Base-by-base conservation (phyloP, 2,113 vertebrate genomes). In the Lepus americanus region DNA sequence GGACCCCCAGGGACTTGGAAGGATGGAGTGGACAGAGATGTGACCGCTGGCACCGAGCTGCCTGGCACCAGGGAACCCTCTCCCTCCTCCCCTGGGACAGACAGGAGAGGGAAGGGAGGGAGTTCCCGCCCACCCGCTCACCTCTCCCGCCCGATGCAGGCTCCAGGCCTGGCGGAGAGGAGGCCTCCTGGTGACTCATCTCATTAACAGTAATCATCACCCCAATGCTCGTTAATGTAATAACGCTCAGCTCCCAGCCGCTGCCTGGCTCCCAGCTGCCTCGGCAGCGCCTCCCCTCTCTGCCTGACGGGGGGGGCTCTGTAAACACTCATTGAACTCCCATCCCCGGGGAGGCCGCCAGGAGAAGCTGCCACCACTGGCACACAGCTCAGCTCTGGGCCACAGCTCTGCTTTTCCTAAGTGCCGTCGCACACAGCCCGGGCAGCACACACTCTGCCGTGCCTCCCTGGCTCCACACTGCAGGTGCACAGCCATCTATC, bases 121-220 rank as follows among this genome's bases (percentile, higher is more conserved):
- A 59, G 12, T 59, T 14, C 55, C 55, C 55, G 19, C 55, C 44
- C 4, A 53, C 27, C 84, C 9, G 76, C 61, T 51, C 44, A 61
- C 53, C 39, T 12, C n/a, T n/a, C n/a, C n/a, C 0, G 0, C 85
- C 79, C 11, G 33, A 39, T 1, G 0, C 2, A 39, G 39, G 31
- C 84, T 36, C 1, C 0, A 76, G 31, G 82, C 67, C 69, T 33
- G 49, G 87, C 5, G 44, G 80, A 9, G 59, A 25, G 73, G 10
- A 23, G 74, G 84, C 77, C 0, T 19, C 93, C 84, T 94, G 77
- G 92, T 59, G 90, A 92, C 95, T 93, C 81, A 93, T 96, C 94
- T 96, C 70, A 31, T 97, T 96, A 96, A 94, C 64, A 63, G 67
- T 94, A 97, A 97, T 97, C 93, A 94, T 94, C 97, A 93, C 96